Evolutionary conservation across 2,888 invertebrate genomes (phyloP).

Genomic region (Melitaea athalia): DNA sequence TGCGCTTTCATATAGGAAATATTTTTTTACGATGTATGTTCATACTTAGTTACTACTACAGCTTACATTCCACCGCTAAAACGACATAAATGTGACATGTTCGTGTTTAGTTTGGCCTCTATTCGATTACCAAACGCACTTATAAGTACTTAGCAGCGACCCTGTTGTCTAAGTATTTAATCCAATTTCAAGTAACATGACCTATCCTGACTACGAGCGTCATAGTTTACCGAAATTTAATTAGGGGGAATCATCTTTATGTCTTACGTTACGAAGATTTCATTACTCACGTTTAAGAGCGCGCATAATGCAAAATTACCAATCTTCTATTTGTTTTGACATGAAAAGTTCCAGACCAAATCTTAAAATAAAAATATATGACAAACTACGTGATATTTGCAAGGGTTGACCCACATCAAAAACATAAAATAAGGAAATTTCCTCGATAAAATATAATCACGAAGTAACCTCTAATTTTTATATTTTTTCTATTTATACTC

Average conservation of each 20-base stretch:
- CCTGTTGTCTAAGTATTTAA: conserved; percentile 24
- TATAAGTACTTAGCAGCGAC: conserved; percentile 14
- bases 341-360: too few relatives aligned
- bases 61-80: not conserved
- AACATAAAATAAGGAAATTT: too few relatives aligned
- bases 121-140: conserved; percentile 13
- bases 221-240: conserved; percentile 9
- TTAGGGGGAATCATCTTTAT: not conserved
- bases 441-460: too few relatives aligned
- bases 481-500: too few relatives aligned
- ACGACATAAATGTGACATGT: conserved; percentile 8
- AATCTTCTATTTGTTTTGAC: too few relatives aligned
- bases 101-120: conserved; percentile 4
- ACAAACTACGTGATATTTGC: too few relatives aligned
- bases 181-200: conserved; percentile 27
- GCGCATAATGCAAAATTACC: too few relatives aligned
- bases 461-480: too few relatives aligned
- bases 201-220: conserved; percentile 13
- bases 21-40: not conserved
- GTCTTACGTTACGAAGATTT: not conserved
- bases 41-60: not conserved
- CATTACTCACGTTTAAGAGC: not conserved
- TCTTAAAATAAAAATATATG: too few relatives aligned
- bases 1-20: not conserved
- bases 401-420: too few relatives aligned